Conservation (phyloP, 2,888 invertebrate species). For the Aphodius sticticus region DNA sequence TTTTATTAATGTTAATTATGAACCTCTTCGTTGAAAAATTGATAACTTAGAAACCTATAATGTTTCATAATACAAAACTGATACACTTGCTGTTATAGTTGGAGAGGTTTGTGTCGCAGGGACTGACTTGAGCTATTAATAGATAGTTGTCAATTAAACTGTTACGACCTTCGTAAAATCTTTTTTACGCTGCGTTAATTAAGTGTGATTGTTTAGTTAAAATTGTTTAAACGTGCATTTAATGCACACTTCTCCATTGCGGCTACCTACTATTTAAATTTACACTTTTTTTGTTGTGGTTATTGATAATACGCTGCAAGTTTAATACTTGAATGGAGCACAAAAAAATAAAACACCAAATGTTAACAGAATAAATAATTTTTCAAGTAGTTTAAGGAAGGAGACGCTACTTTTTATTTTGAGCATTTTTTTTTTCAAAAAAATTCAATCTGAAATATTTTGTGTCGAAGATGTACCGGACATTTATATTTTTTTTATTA, state of each 20-base stretch:
- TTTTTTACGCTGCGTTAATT: neutral
- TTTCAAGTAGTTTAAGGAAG: too few species aligned
- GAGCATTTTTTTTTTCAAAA: too few species aligned
- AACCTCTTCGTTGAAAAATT: too few species aligned
- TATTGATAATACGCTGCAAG: neutral
- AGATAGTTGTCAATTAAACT: neutral
- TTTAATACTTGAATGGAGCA: too few species aligned
- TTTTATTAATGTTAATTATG: neutral
- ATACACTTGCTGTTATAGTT: neutral
- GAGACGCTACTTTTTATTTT: too few species aligned
- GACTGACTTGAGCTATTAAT: neutral
- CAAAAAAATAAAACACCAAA: too few species aligned
- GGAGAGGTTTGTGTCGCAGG: neutral
- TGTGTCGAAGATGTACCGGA: too few species aligned
- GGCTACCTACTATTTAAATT: neutral
- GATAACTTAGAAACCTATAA: too few species aligned
- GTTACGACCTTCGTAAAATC: neutral
- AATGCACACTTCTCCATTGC: neutral
- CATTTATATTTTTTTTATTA: too few species aligned
- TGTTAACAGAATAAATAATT: too few species aligned
- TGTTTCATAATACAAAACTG: too few species aligned
- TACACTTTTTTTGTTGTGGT: neutral
- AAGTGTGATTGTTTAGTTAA: neutral
- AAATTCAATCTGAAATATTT: too few species aligned
- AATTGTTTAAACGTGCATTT: neutral